Base-by-base conservation (phyloP, 2,888 invertebrate species). In the Cynaeus angustus region DNA sequence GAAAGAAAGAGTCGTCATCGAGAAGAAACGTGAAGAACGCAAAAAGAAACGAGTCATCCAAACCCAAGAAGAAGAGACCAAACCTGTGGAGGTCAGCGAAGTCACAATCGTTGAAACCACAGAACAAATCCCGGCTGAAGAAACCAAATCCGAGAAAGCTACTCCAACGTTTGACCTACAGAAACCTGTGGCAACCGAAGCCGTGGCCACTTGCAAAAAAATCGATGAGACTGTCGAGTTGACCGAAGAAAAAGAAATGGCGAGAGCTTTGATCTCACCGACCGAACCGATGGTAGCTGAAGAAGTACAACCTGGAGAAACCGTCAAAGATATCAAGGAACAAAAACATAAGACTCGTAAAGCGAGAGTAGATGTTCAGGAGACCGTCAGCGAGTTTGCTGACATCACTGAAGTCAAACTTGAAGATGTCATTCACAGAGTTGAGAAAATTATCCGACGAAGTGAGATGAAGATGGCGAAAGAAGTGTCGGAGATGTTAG, bases 401-500 rank as follows among this genome's bases (percentile, higher is more conserved):
- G 82, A 83, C 12, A 77, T 87, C 3, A 85, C 86, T 1, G 87
- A 88, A 78, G 85, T 88, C 0, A 85, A 83, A 75, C 86, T 91
- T 38, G 88, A 89, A 71, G 85, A 87, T 69, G 84, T 88, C 7
- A 88, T 89, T 53, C 88, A 89, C 78, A 85, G 86, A 45, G 88
- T 88, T 64, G 87, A 88, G 75, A 88, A 87, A 58, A 86, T 89
- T 46, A 84, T 88, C 26, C 86, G 85, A 75, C 85, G 85, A 77
- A 87, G 88, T 70, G 88, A 90, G 77, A 85, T 88, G 16, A 88
- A 89, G 79, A 89, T 90, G 81, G 91, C 91, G 9, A 89, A 90
- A 66, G 93, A 95, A 85, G 91, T 95, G 10, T 91, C 92, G 72
- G 91, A 93, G 81, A 86, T 93, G 26, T 86, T 95, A 74, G 91